Percentiles rank a stretch among this genome's conserved stretches.
These are phyloP conservation scores for Poecilia velifera DNA, from an alignment of 2,797 vertebrate genomes.

Conservation along the genomic window DNA sequence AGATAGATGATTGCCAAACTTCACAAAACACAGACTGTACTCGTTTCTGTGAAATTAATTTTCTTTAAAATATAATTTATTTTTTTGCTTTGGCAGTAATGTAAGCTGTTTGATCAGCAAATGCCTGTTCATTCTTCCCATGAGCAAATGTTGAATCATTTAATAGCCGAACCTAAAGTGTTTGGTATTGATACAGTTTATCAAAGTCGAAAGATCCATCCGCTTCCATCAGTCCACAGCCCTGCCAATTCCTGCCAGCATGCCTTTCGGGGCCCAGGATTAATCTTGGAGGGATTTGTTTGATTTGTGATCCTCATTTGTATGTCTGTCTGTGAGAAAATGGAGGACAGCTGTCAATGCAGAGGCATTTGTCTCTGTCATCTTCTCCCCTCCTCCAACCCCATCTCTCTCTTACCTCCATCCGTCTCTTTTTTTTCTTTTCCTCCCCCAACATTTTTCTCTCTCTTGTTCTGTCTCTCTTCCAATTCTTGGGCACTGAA, in stretches of 20 bases:
- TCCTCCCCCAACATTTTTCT: conserved; percentile 20
- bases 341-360: conserved; percentile 85
- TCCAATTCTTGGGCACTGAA: conserved; percentile 63
- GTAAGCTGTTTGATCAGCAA: conserved; percentile 24
- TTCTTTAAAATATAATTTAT: background rate
- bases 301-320: conserved; percentile 81
- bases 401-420: conserved; percentile 52
- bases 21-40: background rate
- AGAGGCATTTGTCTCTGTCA: conserved; percentile 84
- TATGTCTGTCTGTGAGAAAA: conserved; percentile 82
- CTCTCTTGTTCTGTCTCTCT: conserved; percentile 40
- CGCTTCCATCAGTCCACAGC: conserved; percentile 64
- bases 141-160: conserved; percentile 54
- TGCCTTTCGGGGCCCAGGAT: conserved; percentile 62
- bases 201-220: conserved; percentile 74
- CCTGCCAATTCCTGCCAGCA: conserved; percentile 62
- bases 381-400: conserved; percentile 64
- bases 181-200: conserved; percentile 75
- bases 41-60: background rate
- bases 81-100: background rate
- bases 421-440: conserved; percentile 71
- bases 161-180: conserved; percentile 70
- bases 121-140: conserved; percentile 4
- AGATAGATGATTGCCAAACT: background rate
- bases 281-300: conserved; percentile 72